Base-by-base conservation (phyloP, 2,797 vertebrate genomes). In the Lindbergichthys nudifrons region DNA sequence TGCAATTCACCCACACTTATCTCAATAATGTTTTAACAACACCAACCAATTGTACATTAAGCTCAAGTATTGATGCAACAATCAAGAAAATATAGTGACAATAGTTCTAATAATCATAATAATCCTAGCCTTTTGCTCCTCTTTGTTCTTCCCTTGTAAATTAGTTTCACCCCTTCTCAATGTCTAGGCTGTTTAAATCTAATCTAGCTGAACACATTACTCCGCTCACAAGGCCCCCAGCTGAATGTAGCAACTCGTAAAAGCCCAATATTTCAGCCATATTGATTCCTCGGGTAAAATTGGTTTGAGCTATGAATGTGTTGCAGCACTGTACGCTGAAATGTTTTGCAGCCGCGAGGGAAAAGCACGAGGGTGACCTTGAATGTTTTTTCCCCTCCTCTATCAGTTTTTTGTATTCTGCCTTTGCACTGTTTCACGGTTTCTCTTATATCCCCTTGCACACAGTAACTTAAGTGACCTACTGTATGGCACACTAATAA, bases 251-350 rank as follows among this genome's bases (percentile, higher is more conserved):
- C 91, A 89, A 93, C 89, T 92, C 93, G 93, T 94, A 94, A 94
- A 92, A 88, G 86, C 82, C 91, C 87, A 92, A 94, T 93, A 94
- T 93, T 93, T 95, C 94, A 94, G 87, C 92, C 83, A 91, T 95
- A 95, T 95, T 94, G 94, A 95, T 95, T 95, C 90, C 89, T 93
- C 82, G 86, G 87, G 90, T 88, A 89, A 92, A 94, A 95, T 94
- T 93, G 94, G 90, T 92, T 92, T 86, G 90, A 91, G 92, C 90
- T 84, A 89, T 89, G 92, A 94, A 93, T 92, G 92, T 76, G 89
- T 84, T 79, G 69, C 84, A 88, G 79, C 78, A 67, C 84, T 86
- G 86, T 89, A 82, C 84, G 78, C 79, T 89, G 83, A 90, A 92
- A 90, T 89, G 90, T 92, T 93, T 91, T 83, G 80, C 83, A 80